Evolutionary conservation across 2,888 invertebrate genomes (phyloP).

Genomic region (Drosophila melanosoma): DNA sequence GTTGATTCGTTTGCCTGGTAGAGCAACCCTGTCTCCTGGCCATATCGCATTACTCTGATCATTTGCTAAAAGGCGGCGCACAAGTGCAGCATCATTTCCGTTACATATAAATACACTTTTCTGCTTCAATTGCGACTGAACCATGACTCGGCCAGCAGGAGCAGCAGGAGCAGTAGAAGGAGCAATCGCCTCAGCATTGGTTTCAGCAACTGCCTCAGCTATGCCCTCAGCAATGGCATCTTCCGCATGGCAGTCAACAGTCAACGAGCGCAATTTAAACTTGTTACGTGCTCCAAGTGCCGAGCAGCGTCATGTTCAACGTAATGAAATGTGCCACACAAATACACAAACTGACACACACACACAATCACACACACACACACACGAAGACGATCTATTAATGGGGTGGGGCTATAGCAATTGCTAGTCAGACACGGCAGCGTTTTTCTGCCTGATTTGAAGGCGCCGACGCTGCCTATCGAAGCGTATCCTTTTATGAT

Average conservation of each 20-base stretch:
- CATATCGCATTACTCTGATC: conserved; percentile 64
- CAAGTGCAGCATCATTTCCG: conserved; percentile 79
- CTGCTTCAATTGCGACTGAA: conserved; percentile 73
- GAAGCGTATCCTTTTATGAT: conserved; percentile 76
- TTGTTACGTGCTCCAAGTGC: conserved; percentile 75
- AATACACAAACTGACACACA: conserved; percentile 21
- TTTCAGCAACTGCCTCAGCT: conserved; percentile 8
- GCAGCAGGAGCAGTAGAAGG: not conserved
- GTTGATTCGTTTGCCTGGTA: not conserved
- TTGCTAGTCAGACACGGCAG: conserved; percentile 73
- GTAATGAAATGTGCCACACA: conserved; percentile 73
- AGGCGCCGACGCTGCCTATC: conserved; percentile 62
- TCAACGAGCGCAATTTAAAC: conserved; percentile 80
- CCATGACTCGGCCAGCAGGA: conserved; percentile 64
- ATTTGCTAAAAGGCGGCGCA: conserved; percentile 68
- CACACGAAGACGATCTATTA: conserved; percentile 5
- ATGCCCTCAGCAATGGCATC: conserved; percentile 52
- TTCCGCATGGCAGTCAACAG: conserved; percentile 77
- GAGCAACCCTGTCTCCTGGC: not conserved
- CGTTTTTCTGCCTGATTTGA: conserved; percentile 80
- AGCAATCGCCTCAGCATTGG: conserved; percentile 8
- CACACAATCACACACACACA: conserved; percentile 15
- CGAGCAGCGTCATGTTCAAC: conserved; percentile 70
- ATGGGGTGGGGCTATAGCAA: conserved; percentile 32
- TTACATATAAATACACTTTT: conserved; percentile 80